Evolutionary conservation across 2,888 invertebrate genomes (phyloP).

Genomic region (Strigamia crassipes): DNA sequence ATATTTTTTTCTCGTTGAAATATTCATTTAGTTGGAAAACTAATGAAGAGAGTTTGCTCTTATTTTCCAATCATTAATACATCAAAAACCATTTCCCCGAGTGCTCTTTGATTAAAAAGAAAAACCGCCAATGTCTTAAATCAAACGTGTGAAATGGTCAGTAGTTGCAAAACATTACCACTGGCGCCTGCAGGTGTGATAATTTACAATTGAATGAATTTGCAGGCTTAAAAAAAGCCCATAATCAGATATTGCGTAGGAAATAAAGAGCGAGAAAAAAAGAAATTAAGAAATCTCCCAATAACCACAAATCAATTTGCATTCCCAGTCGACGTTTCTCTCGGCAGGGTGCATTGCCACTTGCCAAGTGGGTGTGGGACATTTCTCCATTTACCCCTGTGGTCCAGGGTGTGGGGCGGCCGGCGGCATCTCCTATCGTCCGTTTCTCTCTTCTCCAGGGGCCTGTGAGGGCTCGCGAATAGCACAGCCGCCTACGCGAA

Average conservation of each 20-base stretch:
- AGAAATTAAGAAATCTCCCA: slow-evolving; percentile 6
- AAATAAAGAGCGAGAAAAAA: background rate
- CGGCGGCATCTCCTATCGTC: slow-evolving; percentile 35
- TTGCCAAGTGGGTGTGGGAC: slow-evolving; percentile 40
- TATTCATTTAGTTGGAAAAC: background rate
- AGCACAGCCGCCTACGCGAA: slow-evolving; percentile 18
- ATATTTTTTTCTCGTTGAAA: background rate
- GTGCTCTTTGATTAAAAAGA: slow-evolving; percentile 16
- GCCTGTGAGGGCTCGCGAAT: slow-evolving; percentile 26
- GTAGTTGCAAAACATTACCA: background rate
- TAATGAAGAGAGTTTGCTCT: slow-evolving; percentile 19
- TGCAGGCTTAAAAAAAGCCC: background rate
- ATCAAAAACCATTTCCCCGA: background rate
- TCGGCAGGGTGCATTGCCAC: slow-evolving; percentile 37
- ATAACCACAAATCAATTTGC: slow-evolving; percentile 38
- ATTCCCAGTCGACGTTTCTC: slow-evolving; percentile 32
- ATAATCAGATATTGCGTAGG: slow-evolving; percentile 1
- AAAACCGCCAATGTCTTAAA: slow-evolving; percentile 10
- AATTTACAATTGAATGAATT: slow-evolving; percentile 30
- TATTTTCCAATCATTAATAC: slow-evolving; percentile 1
- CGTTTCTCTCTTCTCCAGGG: slow-evolving; percentile 11
- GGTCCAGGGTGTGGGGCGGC: slow-evolving; percentile 39
- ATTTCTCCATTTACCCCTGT: slow-evolving; percentile 29
- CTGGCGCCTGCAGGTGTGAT: slow-evolving; percentile 26
- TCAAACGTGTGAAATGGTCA: slow-evolving; percentile 36